phyloP scores from a whole-genome alignment of 1,140 invertebrate genomes.

The Nephotettix cincticeps region DNA sequence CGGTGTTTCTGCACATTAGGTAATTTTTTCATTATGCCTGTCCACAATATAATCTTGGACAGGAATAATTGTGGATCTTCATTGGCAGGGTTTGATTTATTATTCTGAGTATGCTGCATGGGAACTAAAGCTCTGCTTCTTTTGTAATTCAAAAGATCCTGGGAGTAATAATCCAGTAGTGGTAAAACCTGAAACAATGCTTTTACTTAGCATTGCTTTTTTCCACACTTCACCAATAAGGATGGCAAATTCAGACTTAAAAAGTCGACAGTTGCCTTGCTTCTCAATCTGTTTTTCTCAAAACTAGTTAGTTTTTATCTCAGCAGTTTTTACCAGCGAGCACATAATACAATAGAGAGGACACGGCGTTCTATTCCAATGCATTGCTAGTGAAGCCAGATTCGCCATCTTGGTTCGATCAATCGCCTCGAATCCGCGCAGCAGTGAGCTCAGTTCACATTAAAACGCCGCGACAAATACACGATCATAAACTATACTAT shows the following conservation, averaged over 20 bases:
- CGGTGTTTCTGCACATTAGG: not conserved
- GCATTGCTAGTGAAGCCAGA: too few relatives aligned
- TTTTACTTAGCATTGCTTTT: not conserved
- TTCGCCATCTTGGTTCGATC: too few relatives aligned
- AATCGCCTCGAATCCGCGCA: too few relatives aligned
- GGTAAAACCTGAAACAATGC: constrained; percentile 4
- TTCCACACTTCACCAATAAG: constrained; percentile 7
- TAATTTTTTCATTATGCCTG: not conserved
- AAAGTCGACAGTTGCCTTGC: constrained; percentile 4
- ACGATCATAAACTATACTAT: too few relatives aligned
- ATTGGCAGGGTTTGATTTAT: not conserved
- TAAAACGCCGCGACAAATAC: too few relatives aligned
- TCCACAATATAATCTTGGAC: not conserved
- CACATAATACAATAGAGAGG: too few relatives aligned
- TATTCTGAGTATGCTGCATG: not conserved
- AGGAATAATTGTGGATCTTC: not conserved
- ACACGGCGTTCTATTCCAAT: too few relatives aligned
- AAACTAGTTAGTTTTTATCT: constrained; percentile 17
- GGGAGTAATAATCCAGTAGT: not conserved
- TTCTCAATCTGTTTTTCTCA: constrained; percentile 30
- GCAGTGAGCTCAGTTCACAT: too few relatives aligned
- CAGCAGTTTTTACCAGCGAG: too few relatives aligned
- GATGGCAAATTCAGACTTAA: not conserved
- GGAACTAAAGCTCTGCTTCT: constrained; percentile 17
- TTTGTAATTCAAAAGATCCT: not conserved